Conservation (phyloP, 2,113 vertebrate species). For the Sardina pilchardus region DNA sequence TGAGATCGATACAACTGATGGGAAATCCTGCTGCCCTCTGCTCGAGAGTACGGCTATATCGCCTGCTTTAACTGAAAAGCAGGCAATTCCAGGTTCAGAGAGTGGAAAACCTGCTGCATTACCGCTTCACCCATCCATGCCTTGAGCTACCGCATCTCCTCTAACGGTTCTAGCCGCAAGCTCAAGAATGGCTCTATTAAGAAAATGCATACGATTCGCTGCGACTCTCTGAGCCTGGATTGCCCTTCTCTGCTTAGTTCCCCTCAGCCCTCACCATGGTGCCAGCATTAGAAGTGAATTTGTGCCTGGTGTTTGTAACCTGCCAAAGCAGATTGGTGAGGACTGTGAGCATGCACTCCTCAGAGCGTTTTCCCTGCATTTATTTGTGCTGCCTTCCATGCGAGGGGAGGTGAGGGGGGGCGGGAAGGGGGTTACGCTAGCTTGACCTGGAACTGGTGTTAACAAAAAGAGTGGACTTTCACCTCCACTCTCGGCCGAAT, state of each 20-base stretch:
- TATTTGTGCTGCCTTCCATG: conserved; percentile 48
- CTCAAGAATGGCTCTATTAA: neutral
- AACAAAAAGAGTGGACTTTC: conserved; percentile 11
- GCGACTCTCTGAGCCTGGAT: neutral
- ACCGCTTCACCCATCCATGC: neutral
- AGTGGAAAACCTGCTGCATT: neutral
- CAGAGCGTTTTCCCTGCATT: neutral
- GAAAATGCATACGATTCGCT: neutral
- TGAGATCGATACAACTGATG: neutral
- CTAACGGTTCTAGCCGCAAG: neutral
- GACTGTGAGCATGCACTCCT: conserved; percentile 39
- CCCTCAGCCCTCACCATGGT: neutral
- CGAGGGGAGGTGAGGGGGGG: neutral
- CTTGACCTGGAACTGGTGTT: conserved; percentile 28
- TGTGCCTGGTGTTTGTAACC: neutral
- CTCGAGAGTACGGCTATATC: neutral
- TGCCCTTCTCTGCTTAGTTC: neutral
- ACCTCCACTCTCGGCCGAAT: conserved; percentile 34
- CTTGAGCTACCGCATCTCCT: neutral
- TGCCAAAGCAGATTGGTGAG: neutral
- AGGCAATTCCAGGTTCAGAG: neutral
- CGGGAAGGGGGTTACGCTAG: conserved; percentile 37
- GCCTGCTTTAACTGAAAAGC: neutral
- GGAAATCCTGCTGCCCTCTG: neutral
- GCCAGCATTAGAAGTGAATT: conserved; percentile 2